These are phyloP conservation scores for Operophtera brumata DNA, from an alignment of 2,888 invertebrate species.

Conservation along the genomic window DNA sequence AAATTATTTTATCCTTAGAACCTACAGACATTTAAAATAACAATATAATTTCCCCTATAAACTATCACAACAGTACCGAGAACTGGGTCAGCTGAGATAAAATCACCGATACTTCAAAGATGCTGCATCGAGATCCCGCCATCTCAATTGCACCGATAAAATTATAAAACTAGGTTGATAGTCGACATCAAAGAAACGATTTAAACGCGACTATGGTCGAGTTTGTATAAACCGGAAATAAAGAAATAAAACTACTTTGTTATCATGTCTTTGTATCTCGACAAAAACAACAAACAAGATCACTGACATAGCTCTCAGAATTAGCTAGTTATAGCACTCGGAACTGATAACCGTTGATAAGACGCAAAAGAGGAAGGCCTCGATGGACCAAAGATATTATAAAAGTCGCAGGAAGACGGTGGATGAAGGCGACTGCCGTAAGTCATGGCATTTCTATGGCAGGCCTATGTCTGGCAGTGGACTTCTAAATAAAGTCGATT, in stretches of 20 bases:
- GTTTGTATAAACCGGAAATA: constrained; percentile 10
- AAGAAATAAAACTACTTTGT: constrained; percentile 4
- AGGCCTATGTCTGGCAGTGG: too few relatives aligned
- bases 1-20: background rate
- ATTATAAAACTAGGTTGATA: constrained; percentile 37
- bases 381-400: too few relatives aligned
- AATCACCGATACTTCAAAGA: constrained; percentile 49
- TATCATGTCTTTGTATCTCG: background rate
- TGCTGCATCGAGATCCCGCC: constrained; percentile 39
- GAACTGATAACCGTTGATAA: too few relatives aligned
- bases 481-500: too few relatives aligned
- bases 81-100: constrained; percentile 51
- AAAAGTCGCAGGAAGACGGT: too few relatives aligned
- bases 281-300: too few relatives aligned
- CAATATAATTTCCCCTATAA: constrained; percentile 12
- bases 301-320: too few relatives aligned
- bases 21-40: background rate
- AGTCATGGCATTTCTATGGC: too few relatives aligned
- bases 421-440: too few relatives aligned
- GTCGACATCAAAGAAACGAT: constrained; percentile 27
- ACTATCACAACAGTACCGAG: constrained; percentile 30
- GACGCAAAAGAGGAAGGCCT: too few relatives aligned
- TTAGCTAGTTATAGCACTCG: too few relatives aligned
- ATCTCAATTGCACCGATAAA: constrained; percentile 38
- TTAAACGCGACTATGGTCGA: constrained; percentile 9